Conservation (phyloP, 2,888 invertebrate species). For the Ennomos fuscantarius region DNA sequence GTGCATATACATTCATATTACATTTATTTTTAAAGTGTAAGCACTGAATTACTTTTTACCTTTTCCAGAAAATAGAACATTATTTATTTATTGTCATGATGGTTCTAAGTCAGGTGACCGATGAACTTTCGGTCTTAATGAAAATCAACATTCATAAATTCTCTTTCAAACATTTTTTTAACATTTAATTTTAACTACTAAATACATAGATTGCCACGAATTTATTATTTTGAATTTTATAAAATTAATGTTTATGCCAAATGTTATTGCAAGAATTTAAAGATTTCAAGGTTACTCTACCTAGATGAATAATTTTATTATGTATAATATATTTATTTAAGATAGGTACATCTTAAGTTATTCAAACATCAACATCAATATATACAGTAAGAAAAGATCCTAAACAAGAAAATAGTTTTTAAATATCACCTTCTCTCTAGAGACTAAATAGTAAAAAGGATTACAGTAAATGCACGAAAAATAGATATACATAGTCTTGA, state of each 20-base stretch:
- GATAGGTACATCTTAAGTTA: slow-evolving; percentile 60
- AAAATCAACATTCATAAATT: slow-evolving; percentile 46
- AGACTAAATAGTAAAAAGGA: slow-evolving; percentile 77
- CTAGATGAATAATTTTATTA: slow-evolving; percentile 37
- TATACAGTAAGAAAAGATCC: slow-evolving; percentile 69
- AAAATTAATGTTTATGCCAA: slow-evolving; percentile 28
- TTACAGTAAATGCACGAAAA: slow-evolving; percentile 85
- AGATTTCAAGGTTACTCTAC: neutral
- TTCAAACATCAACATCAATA: slow-evolving; percentile 72
- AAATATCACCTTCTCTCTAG: slow-evolving; percentile 78
- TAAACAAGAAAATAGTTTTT: slow-evolving; percentile 73
- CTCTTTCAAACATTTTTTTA: slow-evolving; percentile 44
- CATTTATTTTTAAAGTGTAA: slow-evolving; percentile 26
- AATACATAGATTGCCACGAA: slow-evolving; percentile 27
- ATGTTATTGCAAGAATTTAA: slow-evolving; percentile 24
- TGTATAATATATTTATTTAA: slow-evolving; percentile 42
- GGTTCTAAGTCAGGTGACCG: slow-evolving; percentile 54
- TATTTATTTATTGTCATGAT: slow-evolving; percentile 80
- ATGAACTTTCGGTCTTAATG: slow-evolving; percentile 43
- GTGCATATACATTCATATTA: slow-evolving; percentile 34
- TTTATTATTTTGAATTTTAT: slow-evolving; percentile 20
- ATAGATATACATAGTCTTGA: slow-evolving; percentile 79
- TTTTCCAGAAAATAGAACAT: slow-evolving; percentile 69
- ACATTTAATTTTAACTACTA: slow-evolving; percentile 33
- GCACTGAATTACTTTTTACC: slow-evolving; percentile 35